Conservation (phyloP, 30 jellyfish, hydroid and myxozoan genomes). For the Sanderia malayensis region DNA sequence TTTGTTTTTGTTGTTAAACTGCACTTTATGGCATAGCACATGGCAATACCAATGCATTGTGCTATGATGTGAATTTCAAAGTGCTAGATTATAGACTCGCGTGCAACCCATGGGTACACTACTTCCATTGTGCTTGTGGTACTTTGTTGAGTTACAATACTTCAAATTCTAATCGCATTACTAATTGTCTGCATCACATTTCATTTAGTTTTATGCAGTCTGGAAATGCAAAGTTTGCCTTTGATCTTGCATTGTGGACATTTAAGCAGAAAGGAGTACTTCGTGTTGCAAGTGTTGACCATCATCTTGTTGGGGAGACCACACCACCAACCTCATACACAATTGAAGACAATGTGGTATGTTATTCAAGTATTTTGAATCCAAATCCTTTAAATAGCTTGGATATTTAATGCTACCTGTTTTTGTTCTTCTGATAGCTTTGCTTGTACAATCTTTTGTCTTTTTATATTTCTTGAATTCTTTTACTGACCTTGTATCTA, state of each 20-base stretch:
- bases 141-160: constrained; percentile 11
- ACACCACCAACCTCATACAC: constrained; percentile 84
- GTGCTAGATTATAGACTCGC: not conserved
- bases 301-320: constrained; percentile 73
- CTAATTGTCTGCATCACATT: too few species aligned
- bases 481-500: too few species aligned
- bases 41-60: not conserved
- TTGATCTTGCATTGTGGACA: constrained; percentile 88
- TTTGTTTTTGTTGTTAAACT: too few species aligned
- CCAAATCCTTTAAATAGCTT: too few species aligned
- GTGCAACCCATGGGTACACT: constrained; percentile 31
- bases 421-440: too few species aligned
- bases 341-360: constrained; percentile 75
- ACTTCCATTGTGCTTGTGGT: constrained; percentile 4
- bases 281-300: constrained; percentile 73
- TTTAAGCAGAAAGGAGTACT: constrained; percentile 83
- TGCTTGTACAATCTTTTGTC: too few species aligned
- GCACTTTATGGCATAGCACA: constrained; percentile 13
- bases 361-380: not conserved
- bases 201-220: constrained; percentile 56
- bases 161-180: too few species aligned
- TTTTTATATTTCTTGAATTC: too few species aligned
- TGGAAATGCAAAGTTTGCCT: constrained; percentile 77
- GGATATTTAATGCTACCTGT: too few species aligned
- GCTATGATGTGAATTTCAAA: not conserved